Evolutionary conservation across 1,140 invertebrate genomes (phyloP).

Genomic region (Macrobrachium rosenbergii): DNA sequence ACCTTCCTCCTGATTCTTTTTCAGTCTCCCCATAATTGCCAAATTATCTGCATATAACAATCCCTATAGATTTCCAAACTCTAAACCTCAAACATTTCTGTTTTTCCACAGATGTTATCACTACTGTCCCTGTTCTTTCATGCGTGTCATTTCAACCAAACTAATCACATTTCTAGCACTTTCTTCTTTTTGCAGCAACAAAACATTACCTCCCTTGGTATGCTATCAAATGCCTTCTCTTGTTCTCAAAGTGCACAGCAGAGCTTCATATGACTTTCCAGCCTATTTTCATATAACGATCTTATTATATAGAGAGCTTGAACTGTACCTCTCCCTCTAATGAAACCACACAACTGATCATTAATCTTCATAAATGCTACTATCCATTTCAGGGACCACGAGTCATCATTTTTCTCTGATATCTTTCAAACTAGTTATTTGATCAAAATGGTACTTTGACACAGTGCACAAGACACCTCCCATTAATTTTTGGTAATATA

Average conservation of each 20-base stretch:
- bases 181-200: background rate
- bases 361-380: background rate
- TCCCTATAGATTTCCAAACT: background rate
- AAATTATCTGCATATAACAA: background rate
- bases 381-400: no score
- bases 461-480: no score
- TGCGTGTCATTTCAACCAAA: background rate
- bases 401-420: no score
- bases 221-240: background rate
- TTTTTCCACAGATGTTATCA: background rate
- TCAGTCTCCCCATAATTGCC: background rate
- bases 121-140: background rate
- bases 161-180: background rate
- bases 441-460: no score
- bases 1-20: background rate
- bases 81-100: constrained; percentile 2
- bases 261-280: background rate
- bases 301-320: background rate
- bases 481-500: no score
- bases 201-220: background rate
- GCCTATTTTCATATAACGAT: background rate
- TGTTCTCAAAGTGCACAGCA: background rate
- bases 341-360: background rate
- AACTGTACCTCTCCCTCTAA: background rate
- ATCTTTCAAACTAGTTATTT: no score